Evolutionary conservation across 2,888 invertebrate genomes (phyloP).

Genomic region (Mechanitis mazaeus): DNA sequence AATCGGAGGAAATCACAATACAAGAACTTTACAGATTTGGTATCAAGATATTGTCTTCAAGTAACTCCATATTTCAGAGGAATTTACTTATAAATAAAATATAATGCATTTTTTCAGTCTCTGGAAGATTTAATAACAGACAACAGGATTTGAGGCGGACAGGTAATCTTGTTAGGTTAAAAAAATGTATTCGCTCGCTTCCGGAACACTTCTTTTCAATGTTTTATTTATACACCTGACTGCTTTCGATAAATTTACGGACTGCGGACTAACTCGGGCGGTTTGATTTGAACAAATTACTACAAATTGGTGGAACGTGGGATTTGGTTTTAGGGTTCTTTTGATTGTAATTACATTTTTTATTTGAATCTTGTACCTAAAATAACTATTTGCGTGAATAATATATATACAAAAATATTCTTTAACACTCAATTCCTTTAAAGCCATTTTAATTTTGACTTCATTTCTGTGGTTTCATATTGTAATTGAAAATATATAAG

Average conservation of each 20-base stretch:
- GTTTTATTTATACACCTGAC: slow-evolving; percentile 56
- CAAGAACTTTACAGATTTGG: too few relatives aligned
- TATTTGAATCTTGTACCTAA: too few relatives aligned
- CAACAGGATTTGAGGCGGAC: slow-evolving; percentile 46
- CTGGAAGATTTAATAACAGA: slow-evolving; percentile 15
- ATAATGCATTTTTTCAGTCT: background rate
- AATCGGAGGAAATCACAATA: too few relatives aligned
- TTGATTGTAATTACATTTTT: too few relatives aligned
- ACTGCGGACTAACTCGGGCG: slow-evolving; percentile 22
- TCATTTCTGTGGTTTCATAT: background rate
- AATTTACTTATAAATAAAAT: background rate
- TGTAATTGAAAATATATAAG: slow-evolving; percentile 11
- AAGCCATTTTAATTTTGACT: background rate
- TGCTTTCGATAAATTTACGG: slow-evolving; percentile 37
- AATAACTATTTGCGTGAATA: too few relatives aligned
- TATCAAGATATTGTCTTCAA: background rate
- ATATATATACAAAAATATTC: too few relatives aligned
- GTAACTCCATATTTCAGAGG: background rate
- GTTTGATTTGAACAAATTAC: slow-evolving; percentile 24
- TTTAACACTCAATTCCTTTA: too few relatives aligned
- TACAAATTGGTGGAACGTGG: slow-evolving; percentile 18
- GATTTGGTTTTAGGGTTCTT: slow-evolving; percentile 11
- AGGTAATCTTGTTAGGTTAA: slow-evolving; percentile 64
- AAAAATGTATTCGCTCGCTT: slow-evolving; percentile 52
- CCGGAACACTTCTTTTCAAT: slow-evolving; percentile 26